Conservation (phyloP, 2,113 vertebrate genomes). For the Tringa solitaria region DNA sequence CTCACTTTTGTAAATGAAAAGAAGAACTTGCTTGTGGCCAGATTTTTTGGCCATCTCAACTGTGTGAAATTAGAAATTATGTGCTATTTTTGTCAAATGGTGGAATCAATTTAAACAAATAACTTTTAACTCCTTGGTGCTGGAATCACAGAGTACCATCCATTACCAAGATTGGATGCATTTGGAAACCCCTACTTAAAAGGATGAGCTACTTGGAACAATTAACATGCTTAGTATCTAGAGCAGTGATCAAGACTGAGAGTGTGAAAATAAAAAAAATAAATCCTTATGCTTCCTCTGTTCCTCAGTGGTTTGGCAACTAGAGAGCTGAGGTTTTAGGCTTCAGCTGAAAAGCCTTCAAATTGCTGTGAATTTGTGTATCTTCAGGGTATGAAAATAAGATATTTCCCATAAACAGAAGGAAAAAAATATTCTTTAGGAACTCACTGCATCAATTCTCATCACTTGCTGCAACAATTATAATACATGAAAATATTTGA, state of each 20-base stretch:
- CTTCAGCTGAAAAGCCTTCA: neutral
- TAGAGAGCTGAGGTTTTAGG: neutral
- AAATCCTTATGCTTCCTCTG: neutral
- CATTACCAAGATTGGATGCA: neutral
- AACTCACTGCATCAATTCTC: neutral
- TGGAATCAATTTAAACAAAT: neutral
- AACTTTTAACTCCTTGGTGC: neutral
- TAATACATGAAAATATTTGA: neutral
- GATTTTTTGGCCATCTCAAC: neutral
- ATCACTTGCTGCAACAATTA: neutral
- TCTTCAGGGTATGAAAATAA: neutral
- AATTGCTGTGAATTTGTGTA: neutral
- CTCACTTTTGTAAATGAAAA: neutral
- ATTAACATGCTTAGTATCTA: neutral
- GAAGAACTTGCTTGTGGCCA: neutral
- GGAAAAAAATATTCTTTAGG: neutral
- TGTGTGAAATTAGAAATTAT: slow-evolving; percentile 21
- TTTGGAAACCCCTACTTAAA: neutral
- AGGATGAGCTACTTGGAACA: neutral
- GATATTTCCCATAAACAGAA: neutral
- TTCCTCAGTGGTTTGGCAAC: neutral
- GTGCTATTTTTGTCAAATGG: neutral
- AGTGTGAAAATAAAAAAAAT: neutral
- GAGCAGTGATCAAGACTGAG: neutral
- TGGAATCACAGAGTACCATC: neutral